A percentile compares a stretch with the other conserved stretches of the same genome.
phyloP scores from a whole-genome alignment of 2,797 vertebrate species.

The Lophotriccus pileatus region DNA sequence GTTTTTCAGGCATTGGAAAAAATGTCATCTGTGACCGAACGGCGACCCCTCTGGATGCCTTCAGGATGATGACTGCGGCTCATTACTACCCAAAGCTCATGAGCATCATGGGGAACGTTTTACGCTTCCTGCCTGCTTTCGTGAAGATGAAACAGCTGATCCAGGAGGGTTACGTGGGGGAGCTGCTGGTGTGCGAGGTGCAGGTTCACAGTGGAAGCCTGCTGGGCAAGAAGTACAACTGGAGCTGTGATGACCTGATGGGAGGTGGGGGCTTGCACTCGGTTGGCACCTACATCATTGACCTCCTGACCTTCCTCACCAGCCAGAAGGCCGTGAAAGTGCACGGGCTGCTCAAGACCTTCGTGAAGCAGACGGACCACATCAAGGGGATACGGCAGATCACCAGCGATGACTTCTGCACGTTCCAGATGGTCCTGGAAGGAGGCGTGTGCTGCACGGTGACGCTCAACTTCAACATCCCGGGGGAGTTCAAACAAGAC shows the following conservation, averaged over 20 bases:
- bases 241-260: conserved; percentile 99
- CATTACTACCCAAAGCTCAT: conserved; percentile 99
- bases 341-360: conserved; percentile 95
- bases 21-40: conserved; percentile 98
- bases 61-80: conserved; percentile 97
- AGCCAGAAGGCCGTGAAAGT: conserved; percentile 92
- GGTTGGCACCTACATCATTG: conserved; percentile 98
- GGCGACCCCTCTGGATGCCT: conserved; percentile 94
- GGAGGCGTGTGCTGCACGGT: conserved; percentile 95
- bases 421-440: conserved; percentile 97
- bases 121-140: conserved; percentile 94
- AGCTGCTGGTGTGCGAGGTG: conserved; percentile 95
- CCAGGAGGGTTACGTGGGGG: conserved; percentile 92
- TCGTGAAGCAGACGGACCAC: conserved; percentile 96
- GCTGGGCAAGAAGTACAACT: conserved; percentile 98
- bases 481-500: conserved; percentile 94
- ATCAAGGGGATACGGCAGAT: conserved; percentile 97
- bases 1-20: conserved; percentile 90
- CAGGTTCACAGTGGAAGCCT: conserved; percentile 96
- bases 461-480: conserved; percentile 97
- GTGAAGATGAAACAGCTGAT: conserved; percentile 97
- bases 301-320: conserved; percentile 94
- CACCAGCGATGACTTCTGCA: conserved; percentile 98
- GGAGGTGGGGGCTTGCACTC: conserved; percentile 96
- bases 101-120: conserved; percentile 98